A percentile compares a stretch with the other conserved stretches of the same genome.
These are phyloP conservation scores for Caenorhabditis tropicalis DNA, from an alignment of 1,140 invertebrate species.

Conservation along the genomic window DNA sequence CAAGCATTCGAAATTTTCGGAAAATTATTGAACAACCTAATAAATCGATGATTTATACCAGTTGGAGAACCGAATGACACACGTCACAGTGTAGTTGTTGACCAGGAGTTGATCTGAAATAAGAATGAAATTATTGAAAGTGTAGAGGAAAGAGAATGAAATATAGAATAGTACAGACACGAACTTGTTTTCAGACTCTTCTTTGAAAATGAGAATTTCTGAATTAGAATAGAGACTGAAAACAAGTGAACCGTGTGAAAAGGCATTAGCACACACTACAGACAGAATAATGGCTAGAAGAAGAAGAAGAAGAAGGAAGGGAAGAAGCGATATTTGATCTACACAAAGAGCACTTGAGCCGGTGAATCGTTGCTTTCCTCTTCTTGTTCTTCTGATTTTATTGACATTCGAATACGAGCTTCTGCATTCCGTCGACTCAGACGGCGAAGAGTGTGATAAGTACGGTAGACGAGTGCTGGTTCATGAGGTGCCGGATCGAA, in stretches of 20 bases:
- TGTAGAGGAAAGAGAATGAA: not conserved
- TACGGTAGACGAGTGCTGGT: constrained; percentile 28
- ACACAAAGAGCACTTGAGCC: constrained; percentile 37
- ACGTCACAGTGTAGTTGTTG: constrained; percentile 27
- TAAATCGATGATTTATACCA: no score
- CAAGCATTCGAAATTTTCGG: no score
- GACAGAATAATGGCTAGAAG: not conserved
- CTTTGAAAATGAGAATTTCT: not conserved
- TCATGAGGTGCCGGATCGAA: constrained; percentile 51
- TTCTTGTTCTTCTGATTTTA: constrained; percentile 38
- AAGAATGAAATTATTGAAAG: not conserved
- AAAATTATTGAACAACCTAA: no score
- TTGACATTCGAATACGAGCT: constrained; percentile 22
- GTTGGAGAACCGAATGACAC: not conserved
- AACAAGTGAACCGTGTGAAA: not conserved
- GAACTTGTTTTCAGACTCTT: not conserved
- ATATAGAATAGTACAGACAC: not conserved
- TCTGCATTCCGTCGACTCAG: constrained; percentile 8
- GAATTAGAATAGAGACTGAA: not conserved
- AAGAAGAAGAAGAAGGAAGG: not conserved
- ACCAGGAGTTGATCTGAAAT: constrained; percentile 39
- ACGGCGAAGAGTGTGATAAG: not conserved
- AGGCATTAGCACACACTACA: not conserved
- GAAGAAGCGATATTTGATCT: not conserved
- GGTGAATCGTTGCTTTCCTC: constrained; percentile 39